These are phyloP conservation scores for Aplysina aerophoba DNA, from an alignment of 37 sponge, comb jelly and placozoan species.

Conservation along the genomic window DNA sequence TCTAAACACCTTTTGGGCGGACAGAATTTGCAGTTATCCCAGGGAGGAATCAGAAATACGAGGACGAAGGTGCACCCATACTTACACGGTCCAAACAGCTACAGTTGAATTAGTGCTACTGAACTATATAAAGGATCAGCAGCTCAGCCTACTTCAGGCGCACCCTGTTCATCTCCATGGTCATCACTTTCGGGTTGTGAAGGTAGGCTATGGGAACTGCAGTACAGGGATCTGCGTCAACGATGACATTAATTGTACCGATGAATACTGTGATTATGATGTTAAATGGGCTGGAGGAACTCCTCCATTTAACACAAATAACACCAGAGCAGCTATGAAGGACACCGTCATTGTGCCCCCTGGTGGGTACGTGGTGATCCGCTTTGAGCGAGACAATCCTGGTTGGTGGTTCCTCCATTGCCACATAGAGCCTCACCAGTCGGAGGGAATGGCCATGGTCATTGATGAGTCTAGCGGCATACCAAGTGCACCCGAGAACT, in stretches of 20 bases:
- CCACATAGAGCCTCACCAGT: conserved; percentile 78
- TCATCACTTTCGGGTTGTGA: conserved; percentile 34
- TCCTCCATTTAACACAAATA: background rate
- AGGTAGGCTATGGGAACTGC: conserved; percentile 39
- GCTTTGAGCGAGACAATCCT: conserved; percentile 78
- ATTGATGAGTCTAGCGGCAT: conserved; percentile 41
- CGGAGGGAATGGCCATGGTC: conserved; percentile 78
- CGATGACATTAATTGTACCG: conserved; percentile 1
- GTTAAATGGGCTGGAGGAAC: background rate
- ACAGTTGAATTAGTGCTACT: conserved; percentile 12
- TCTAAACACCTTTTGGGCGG: background rate
- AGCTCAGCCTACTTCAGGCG: background rate
- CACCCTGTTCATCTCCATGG: conserved; percentile 51
- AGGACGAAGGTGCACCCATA: conserved; percentile 12
- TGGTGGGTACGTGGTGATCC: conserved; percentile 84
- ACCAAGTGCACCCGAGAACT: background rate
- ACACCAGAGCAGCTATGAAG: conserved; percentile 43
- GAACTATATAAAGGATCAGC: background rate
- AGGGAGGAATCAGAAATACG: background rate
- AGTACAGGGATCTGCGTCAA: background rate
- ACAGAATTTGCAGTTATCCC: background rate
- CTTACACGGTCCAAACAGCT: background rate
- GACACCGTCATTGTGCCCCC: conserved; percentile 86
- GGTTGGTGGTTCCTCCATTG: conserved; percentile 96
- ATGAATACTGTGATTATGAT: background rate